Conservation (phyloP, 2,113 vertebrate genomes). For the Carassius gibelio region DNA sequence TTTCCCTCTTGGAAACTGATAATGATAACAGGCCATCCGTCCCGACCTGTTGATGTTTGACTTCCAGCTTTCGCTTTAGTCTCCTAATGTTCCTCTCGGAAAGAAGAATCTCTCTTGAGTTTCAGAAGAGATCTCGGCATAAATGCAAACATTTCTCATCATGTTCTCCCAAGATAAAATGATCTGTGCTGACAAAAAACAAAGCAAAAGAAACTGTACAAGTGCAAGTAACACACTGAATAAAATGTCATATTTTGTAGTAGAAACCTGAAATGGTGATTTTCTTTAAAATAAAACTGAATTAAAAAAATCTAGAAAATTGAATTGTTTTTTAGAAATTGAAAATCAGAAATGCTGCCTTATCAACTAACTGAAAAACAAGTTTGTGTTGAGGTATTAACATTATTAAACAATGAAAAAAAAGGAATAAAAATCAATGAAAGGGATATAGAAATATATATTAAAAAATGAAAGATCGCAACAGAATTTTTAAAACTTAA, state of each 20-base stretch:
- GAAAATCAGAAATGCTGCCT: not conserved
- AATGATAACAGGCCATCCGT: conserved; percentile 75
- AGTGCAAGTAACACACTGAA: not conserved
- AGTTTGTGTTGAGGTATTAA: no score
- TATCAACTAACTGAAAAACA: no score
- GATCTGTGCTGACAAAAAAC: not conserved
- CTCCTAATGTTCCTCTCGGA: conserved; percentile 21
- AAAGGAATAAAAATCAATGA: no score
- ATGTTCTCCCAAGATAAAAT: not conserved
- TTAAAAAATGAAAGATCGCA: no score
- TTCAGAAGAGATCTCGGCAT: not conserved
- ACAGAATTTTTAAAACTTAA: no score
- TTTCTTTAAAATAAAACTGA: not conserved
- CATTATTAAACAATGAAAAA: no score
- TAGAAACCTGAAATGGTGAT: no score
- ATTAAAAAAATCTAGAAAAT: no score
- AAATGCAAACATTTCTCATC: not conserved
- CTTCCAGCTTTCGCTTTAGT: conserved; percentile 10
- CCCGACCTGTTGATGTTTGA: conserved; percentile 48
- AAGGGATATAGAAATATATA: no score
- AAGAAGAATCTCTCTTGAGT: not conserved
- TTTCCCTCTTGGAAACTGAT: conserved; percentile 74
- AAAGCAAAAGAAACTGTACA: no score
- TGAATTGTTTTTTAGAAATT: not conserved
- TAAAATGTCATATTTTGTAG: not conserved